These are phyloP conservation scores for Tyrannus savana DNA, from an alignment of 2,113 vertebrate species.

Conservation along the genomic window DNA sequence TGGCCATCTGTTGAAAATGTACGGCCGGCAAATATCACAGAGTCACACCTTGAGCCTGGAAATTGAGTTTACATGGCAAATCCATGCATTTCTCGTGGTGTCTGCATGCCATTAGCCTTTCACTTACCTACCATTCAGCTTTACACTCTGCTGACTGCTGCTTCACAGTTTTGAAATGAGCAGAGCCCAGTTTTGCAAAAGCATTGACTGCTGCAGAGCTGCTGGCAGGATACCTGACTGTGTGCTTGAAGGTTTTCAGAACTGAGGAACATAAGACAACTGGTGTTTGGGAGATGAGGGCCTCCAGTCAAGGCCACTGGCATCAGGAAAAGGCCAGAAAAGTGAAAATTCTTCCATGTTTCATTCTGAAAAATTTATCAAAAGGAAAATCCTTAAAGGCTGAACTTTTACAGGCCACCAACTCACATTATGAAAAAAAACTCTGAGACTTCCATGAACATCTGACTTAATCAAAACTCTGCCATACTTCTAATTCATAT, in stretches of 20 bases:
- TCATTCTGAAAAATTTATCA: constrained; percentile 35
- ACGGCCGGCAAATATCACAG: constrained; percentile 21
- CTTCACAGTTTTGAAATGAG: background rate
- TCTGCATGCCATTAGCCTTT: background rate
- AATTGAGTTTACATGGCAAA: constrained; percentile 7
- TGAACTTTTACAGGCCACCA: constrained; percentile 3
- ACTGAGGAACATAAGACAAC: background rate
- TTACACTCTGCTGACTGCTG: background rate
- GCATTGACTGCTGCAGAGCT: background rate
- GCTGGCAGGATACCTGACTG: background rate
- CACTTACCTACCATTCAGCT: background rate
- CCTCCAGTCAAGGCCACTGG: background rate
- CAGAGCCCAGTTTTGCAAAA: background rate
- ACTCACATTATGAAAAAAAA: background rate
- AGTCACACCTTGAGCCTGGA: constrained; percentile 13
- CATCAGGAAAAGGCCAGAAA: background rate
- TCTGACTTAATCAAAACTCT: constrained; percentile 36
- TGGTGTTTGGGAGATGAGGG: background rate
- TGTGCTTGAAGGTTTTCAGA: background rate
- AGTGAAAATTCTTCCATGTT: background rate
- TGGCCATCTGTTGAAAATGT: constrained; percentile 19
- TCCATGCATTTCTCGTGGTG: background rate
- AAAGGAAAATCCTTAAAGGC: background rate
- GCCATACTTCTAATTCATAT: background rate
- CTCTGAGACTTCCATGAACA: background rate